A percentile compares a stretch with the other conserved stretches of the same genome.
Evolutionary conservation across 2,797 vertebrate species (phyloP).

Genomic region (Poeciliopsis infans): DNA sequence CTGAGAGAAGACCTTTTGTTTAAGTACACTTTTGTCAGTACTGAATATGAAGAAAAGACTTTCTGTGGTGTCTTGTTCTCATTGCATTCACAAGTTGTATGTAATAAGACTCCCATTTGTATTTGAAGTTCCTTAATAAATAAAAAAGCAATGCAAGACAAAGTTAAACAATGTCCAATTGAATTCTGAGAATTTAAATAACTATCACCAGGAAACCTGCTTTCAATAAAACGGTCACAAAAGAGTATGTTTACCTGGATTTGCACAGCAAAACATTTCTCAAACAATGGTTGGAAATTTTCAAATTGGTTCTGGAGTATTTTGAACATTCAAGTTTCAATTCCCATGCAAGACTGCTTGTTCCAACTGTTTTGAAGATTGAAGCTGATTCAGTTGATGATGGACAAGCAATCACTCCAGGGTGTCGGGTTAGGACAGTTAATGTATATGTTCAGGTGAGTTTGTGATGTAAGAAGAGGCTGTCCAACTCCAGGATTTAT

Average conservation of each 20-base stretch:
- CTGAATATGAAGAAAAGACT: conserved; percentile 19
- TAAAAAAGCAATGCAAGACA: not conserved
- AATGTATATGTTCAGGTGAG: no score
- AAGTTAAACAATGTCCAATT: not conserved
- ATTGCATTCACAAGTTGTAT: not conserved
- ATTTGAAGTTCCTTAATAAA: not conserved
- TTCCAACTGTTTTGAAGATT: no score
- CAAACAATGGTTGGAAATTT: not conserved
- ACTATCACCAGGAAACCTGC: not conserved
- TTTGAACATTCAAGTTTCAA: not conserved
- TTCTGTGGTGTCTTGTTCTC: conserved; percentile 15
- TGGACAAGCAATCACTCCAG: no score
- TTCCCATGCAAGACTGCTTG: not conserved
- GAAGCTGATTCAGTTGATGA: no score
- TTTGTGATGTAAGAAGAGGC: no score
- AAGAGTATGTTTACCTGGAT: not conserved
- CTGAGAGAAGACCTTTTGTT: conserved; percentile 42
- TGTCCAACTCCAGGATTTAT: no score
- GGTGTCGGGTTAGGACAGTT: no score
- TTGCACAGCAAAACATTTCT: not conserved
- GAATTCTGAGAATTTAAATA: not conserved
- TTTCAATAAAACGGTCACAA: not conserved
- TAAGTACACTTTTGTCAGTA: conserved; percentile 6
- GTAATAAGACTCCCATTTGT: not conserved
- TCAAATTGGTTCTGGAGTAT: not conserved